These are phyloP conservation scores for Mastomys coucha DNA, from an alignment of 2,113 vertebrate species.

Conservation along the genomic window DNA sequence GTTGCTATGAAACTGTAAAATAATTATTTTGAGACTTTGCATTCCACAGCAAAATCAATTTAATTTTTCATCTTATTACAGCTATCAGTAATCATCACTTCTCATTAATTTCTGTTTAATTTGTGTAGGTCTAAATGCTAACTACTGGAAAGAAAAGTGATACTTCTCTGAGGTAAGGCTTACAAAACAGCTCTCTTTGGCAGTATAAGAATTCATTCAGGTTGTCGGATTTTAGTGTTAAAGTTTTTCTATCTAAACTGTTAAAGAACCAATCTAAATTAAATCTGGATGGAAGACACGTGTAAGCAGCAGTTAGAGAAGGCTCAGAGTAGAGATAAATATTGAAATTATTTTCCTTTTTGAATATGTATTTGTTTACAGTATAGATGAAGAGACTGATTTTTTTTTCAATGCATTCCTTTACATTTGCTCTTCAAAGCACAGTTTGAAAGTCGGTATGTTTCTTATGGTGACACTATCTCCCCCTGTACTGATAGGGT, in stretches of 20 bases:
- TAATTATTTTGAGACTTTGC: conserved; percentile 17
- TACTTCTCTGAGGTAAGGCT: conserved; percentile 36
- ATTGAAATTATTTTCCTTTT: background rate
- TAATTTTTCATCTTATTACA: background rate
- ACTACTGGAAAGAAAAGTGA: background rate
- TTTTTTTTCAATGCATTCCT: background rate
- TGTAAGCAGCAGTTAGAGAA: conserved; percentile 31
- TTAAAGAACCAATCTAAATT: conserved; percentile 62
- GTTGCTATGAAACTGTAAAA: background rate
- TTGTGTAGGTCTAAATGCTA: background rate
- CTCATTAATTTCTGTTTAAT: conserved; percentile 16
- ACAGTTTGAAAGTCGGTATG: background rate
- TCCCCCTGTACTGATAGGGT: background rate
- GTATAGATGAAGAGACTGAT: background rate
- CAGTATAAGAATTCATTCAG: background rate
- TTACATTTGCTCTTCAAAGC: background rate
- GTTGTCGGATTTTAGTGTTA: background rate
- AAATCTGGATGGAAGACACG: conserved; percentile 55
- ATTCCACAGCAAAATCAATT: background rate
- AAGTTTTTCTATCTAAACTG: conserved; percentile 30
- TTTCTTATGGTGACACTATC: background rate
- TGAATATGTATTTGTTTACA: conserved; percentile 44
- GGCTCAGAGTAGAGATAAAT: conserved; percentile 32
- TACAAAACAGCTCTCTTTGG: background rate
- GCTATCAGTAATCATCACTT: background rate